Conservation (phyloP, 1,140 invertebrate species). For the Pygmarrhopalites habei region DNA sequence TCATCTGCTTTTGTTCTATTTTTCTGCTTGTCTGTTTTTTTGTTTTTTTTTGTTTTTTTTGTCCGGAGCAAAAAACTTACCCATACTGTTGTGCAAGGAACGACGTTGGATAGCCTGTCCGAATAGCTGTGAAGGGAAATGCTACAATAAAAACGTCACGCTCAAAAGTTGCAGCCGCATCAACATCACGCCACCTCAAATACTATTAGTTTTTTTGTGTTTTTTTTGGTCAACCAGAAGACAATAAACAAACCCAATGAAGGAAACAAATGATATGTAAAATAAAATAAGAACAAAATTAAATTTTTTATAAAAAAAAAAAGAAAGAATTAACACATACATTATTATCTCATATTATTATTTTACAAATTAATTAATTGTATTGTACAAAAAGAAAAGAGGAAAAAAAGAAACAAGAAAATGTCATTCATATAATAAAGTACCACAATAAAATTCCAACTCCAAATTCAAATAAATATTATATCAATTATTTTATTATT, state of each 20-base stretch:
- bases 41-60: too few relatives aligned
- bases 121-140: slow-evolving; percentile 58
- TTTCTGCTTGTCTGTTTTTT: too few relatives aligned
- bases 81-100: slow-evolving; percentile 60
- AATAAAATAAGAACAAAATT: not conserved
- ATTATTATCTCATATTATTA: too few relatives aligned
- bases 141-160: slow-evolving; percentile 37
- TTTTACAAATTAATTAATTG: too few relatives aligned
- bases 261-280: not conserved
- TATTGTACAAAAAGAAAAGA: too few relatives aligned
- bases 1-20: too few relatives aligned
- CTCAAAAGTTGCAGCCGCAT: slow-evolving; percentile 7
- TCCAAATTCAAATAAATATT: too few relatives aligned
- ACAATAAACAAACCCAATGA: slow-evolving; percentile 19
- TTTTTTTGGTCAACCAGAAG: slow-evolving; percentile 16
- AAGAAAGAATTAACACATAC: too few relatives aligned
- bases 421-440: too few relatives aligned
- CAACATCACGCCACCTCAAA: slow-evolving; percentile 11
- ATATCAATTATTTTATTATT: too few relatives aligned
- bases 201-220: slow-evolving; percentile 13
- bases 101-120: slow-evolving; percentile 60
- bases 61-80: slow-evolving; percentile 50
- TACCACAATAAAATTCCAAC: too few relatives aligned
- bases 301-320: not conserved
- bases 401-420: too few relatives aligned